These are phyloP conservation scores for Lomographa bimaculata DNA, from an alignment of 2,888 invertebrate species.

Conservation along the genomic window DNA sequence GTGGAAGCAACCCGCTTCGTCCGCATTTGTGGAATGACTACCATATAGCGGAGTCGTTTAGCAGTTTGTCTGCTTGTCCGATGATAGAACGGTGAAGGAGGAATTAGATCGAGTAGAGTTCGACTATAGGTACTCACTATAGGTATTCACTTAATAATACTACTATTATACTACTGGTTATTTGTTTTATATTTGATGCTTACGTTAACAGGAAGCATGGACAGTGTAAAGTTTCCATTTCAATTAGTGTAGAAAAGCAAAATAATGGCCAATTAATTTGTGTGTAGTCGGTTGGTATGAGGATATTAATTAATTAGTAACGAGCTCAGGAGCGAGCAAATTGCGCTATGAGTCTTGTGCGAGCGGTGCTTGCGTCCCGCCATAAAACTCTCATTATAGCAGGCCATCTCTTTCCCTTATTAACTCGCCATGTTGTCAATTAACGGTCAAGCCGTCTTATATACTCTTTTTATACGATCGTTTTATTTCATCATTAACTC, in stretches of 20 bases:
- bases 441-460: constrained; percentile 40
- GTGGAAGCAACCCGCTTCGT: too few species aligned
- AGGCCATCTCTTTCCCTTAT: constrained; percentile 61
- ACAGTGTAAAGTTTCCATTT: constrained; percentile 19
- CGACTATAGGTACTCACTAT: too few species aligned
- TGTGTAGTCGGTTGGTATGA: constrained; percentile 42
- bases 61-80: too few species aligned
- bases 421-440: constrained; percentile 57
- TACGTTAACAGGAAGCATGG: constrained; percentile 10
- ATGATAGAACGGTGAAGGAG: too few species aligned
- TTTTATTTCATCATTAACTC: constrained; percentile 17
- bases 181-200: constrained; percentile 7
- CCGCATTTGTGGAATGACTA: too few species aligned
- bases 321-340: constrained; percentile 49
- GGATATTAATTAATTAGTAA: constrained; percentile 51
- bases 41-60: too few species aligned
- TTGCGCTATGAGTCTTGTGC: constrained; percentile 52
- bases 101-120: too few species aligned
- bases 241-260: constrained; percentile 30
- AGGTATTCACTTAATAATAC: too few species aligned
- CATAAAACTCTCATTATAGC: constrained; percentile 62
- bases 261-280: constrained; percentile 42
- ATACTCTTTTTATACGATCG: constrained; percentile 23
- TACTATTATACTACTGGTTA: constrained; percentile 12
- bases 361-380: constrained; percentile 34